Conservation (phyloP, 2,797 vertebrate genomes). For the Cuculus canorus region DNA sequence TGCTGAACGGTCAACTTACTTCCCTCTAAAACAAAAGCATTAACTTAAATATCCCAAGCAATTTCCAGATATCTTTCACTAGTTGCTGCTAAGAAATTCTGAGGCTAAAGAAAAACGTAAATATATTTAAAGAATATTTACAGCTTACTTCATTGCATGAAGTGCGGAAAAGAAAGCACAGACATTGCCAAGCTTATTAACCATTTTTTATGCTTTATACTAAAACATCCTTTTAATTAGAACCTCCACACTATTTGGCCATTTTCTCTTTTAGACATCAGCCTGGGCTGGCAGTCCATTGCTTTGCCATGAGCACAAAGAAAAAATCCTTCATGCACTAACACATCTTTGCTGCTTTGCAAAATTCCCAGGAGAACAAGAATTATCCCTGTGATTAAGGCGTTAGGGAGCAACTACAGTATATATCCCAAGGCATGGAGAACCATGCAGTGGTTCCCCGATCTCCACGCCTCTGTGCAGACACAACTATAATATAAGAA, state of each 20-base stretch:
- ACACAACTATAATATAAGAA: no score
- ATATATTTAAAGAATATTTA: background rate
- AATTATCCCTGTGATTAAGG: background rate
- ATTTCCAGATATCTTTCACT: background rate
- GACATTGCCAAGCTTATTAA: background rate
- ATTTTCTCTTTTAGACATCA: background rate
- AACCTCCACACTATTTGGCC: background rate
- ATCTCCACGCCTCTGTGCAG: no score
- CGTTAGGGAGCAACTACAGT: background rate
- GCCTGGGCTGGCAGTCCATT: background rate
- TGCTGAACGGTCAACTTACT: background rate
- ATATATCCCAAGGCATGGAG: background rate
- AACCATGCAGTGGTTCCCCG: background rate
- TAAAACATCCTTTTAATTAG: background rate
- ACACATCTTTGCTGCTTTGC: background rate
- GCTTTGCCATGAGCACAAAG: background rate
- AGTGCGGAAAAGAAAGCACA: background rate
- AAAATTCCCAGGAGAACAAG: background rate
- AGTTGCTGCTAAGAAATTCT: no score
- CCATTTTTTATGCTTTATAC: background rate
- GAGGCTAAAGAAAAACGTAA: background rate
- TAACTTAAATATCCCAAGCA: background rate
- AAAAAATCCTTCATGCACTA: background rate
- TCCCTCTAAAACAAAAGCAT: background rate
- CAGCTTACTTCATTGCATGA: background rate